These are phyloP conservation scores for Eolophus roseicapilla DNA, from an alignment of 2,113 vertebrate genomes.

Conservation along the genomic window DNA sequence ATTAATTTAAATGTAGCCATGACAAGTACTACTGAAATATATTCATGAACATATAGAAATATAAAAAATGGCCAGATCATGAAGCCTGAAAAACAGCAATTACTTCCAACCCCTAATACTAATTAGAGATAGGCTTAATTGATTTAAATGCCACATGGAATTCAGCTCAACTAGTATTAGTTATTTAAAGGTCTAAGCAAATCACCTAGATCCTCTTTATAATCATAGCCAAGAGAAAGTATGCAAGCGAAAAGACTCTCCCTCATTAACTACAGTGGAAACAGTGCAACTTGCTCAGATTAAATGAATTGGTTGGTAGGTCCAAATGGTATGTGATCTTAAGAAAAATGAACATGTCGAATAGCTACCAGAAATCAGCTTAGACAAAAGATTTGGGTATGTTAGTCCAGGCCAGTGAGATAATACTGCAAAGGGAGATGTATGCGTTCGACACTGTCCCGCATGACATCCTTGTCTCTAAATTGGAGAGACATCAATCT, in stretches of 20 bases:
- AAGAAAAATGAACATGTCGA: slow-evolving; percentile 6
- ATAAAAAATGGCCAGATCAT: not conserved
- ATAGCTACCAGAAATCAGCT: not conserved
- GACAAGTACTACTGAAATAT: not conserved
- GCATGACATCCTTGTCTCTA: too few species aligned
- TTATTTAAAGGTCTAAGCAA: slow-evolving; percentile 24
- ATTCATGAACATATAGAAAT: not conserved
- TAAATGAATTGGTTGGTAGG: not conserved
- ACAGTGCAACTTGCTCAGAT: not conserved
- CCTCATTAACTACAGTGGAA: not conserved
- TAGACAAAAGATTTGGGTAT: not conserved
- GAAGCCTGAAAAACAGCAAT: not conserved
- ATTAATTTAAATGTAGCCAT: not conserved
- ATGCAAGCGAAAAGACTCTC: not conserved
- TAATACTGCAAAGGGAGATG: not conserved
- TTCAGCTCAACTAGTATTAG: not conserved
- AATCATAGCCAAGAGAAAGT: not conserved
- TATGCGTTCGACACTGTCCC: too few species aligned
- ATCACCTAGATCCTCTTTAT: not conserved
- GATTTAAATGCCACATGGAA: not conserved
- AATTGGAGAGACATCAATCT: too few species aligned
- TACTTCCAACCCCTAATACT: not conserved
- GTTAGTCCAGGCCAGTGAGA: not conserved
- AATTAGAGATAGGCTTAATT: not conserved
- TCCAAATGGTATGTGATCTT: not conserved